These are phyloP conservation scores for Aphrocallistes beatrix DNA, from an alignment of 37 sponge, comb jelly and placozoan species.

Conservation along the genomic window DNA sequence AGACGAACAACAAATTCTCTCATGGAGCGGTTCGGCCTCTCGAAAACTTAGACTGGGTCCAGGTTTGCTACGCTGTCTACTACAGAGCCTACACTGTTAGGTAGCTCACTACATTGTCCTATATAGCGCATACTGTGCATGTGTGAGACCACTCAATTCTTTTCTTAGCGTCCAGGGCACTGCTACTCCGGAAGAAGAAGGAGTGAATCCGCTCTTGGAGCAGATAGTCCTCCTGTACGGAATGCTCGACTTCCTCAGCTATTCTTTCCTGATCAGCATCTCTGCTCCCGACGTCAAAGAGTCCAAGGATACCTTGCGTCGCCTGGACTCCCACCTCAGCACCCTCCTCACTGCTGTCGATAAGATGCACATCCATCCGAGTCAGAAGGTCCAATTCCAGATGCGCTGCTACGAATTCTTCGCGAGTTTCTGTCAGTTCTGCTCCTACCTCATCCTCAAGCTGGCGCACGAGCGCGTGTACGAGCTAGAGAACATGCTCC, in stretches of 20 bases:
- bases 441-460: background rate
- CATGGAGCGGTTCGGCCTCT: no score
- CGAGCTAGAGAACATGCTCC: background rate
- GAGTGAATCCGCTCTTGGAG: background rate
- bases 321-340: background rate
- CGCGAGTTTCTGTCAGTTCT: background rate
- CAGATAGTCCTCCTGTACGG: background rate
- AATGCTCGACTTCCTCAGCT: background rate
- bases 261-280: background rate
- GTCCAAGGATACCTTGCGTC: background rate
- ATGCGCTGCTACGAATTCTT: background rate
- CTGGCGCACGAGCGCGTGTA: background rate
- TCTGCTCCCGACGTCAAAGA: background rate
- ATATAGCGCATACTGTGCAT: no score
- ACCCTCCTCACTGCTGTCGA: background rate
- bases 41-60: background rate
- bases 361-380: background rate
- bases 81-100: background rate
- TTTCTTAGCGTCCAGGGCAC: no score
- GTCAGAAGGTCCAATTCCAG: background rate
- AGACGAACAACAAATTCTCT: background rate
- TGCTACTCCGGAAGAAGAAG: no score
- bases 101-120: background rate
- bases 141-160: no score
- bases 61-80: background rate